These are phyloP conservation scores for Sardina pilchardus DNA, from an alignment of 2,113 vertebrate genomes.

Conservation along the genomic window DNA sequence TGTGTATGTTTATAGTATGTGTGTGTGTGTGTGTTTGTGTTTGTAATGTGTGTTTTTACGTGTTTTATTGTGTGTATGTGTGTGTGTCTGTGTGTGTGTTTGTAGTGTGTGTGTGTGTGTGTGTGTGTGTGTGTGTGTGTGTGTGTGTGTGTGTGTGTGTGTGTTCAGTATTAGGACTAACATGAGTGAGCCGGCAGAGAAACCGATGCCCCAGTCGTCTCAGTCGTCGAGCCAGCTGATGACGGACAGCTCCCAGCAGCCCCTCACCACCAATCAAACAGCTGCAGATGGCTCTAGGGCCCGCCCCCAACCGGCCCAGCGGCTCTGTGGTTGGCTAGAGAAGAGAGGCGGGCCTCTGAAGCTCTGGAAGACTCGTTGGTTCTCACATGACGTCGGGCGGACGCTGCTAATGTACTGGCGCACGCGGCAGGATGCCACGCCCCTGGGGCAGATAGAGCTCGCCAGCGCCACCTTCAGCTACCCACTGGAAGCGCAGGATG, in stretches of 20 bases:
- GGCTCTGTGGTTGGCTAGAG: slow-evolving; percentile 88
- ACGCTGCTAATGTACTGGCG: slow-evolving; percentile 87
- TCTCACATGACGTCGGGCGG: slow-evolving; percentile 83
- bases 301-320: slow-evolving; percentile 41
- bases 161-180: not conserved
- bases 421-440: slow-evolving; percentile 82
- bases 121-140: not conserved
- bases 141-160: not conserved
- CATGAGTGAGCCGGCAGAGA: not conserved
- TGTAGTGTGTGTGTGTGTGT: not conserved
- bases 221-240: not conserved
- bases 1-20: not conserved
- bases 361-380: slow-evolving; percentile 94
- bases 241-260: slow-evolving; percentile 20
- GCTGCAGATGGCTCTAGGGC: not conserved
- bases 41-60: not conserved
- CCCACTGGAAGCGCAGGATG: slow-evolving; percentile 69
- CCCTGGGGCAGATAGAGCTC: slow-evolving; percentile 83
- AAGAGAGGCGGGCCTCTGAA: slow-evolving; percentile 87
- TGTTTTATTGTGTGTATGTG: not conserved
- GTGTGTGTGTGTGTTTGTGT: not conserved
- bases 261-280: slow-evolving; percentile 24
- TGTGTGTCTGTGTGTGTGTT: not conserved
- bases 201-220: not conserved
- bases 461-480: slow-evolving; percentile 78